Evolutionary conservation across 2,888 invertebrate species (phyloP).

Genomic region (Galeopsomyia nigrocyanea): DNA sequence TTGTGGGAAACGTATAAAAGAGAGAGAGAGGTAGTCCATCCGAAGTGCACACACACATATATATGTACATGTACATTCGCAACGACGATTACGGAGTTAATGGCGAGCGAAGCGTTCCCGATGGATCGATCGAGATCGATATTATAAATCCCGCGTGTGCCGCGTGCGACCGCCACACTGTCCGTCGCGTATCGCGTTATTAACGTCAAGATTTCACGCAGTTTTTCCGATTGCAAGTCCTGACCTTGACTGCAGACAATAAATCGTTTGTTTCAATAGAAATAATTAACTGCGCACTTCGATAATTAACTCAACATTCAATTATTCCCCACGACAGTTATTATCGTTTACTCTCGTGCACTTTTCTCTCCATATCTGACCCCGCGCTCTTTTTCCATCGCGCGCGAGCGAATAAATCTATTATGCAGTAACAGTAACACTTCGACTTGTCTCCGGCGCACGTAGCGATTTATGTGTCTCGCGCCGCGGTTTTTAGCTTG

Average conservation of each 20-base stretch:
- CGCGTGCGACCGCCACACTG: conserved; percentile 18
- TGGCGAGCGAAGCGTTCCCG: conserved; percentile 50
- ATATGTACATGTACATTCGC: too few species aligned
- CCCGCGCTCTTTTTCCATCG: conserved; percentile 14
- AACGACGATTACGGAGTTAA: conserved; percentile 52
- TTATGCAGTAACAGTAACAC: conserved; percentile 38
- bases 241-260: too few species aligned
- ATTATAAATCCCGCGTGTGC: conserved; percentile 52
- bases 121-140: conserved; percentile 51
- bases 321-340: too few species aligned
- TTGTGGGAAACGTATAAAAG: conserved; percentile 37
- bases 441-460: conserved; percentile 44
- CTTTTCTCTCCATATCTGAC: conserved; percentile 35
- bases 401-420: conserved; percentile 51
- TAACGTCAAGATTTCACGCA: too few species aligned
- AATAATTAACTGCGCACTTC: too few species aligned
- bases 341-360: too few species aligned
- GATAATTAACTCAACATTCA: too few species aligned
- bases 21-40: neutral
- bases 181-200: conserved; percentile 21
- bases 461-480: conserved; percentile 23
- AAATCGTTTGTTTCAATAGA: too few species aligned
- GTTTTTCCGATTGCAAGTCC: too few species aligned
- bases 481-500: neutral
- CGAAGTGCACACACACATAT: conserved; percentile 38